phyloP scores from a whole-genome alignment of 1,140 invertebrate genomes.

The Tenebrio molitor region DNA sequence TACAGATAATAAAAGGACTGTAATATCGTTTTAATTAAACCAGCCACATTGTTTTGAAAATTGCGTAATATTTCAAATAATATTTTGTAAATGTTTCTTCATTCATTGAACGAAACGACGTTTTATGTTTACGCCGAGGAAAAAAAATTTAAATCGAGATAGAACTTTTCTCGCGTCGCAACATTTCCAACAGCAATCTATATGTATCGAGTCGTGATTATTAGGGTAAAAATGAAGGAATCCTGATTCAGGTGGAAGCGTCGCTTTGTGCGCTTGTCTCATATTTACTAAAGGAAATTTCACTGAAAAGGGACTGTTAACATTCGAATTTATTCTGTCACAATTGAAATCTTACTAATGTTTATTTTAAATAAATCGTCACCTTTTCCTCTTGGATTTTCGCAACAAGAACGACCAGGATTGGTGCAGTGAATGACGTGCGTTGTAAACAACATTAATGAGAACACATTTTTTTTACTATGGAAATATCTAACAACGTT shows the following conservation, averaged over 20 bases:
- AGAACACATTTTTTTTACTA: too few relatives aligned
- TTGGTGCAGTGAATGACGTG: too few relatives aligned
- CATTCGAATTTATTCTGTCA: slow-evolving; percentile 5
- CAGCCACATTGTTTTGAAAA: not conserved
- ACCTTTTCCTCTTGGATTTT: too few relatives aligned
- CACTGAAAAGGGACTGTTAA: not conserved
- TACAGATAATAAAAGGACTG: not conserved
- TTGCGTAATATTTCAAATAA: not conserved
- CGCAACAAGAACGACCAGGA: too few relatives aligned
- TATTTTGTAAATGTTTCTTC: not conserved
- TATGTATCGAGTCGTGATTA: not conserved
- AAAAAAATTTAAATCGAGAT: not conserved
- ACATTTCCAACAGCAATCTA: not conserved
- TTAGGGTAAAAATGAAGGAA: slow-evolving; percentile 2
- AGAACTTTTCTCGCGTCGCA: not conserved
- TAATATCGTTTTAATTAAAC: not conserved
- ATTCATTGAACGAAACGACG: not conserved
- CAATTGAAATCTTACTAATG: not conserved
- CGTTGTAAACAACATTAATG: too few relatives aligned
- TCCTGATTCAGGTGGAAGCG: not conserved
- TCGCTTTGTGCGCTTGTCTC: slow-evolving; percentile 1
- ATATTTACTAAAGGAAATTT: slow-evolving; percentile 6
- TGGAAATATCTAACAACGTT: too few relatives aligned
- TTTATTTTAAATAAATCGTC: not conserved
- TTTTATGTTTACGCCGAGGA: not conserved